These are phyloP conservation scores for Alviniconcha strummeri DNA, from an alignment of 2,888 invertebrate species.

Conservation along the genomic window DNA sequence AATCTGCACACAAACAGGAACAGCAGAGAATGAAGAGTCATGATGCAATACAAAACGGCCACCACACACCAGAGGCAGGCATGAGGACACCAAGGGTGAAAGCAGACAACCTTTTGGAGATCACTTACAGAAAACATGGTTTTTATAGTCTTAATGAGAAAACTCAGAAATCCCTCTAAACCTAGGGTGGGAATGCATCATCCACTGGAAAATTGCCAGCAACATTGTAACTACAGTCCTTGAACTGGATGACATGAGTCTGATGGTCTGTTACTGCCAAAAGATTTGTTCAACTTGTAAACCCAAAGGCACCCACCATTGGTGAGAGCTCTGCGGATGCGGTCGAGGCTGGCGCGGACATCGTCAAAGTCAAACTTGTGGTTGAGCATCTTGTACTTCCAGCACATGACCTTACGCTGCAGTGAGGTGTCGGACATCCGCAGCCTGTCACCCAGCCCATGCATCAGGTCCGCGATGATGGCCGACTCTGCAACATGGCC, in stretches of 20 bases:
- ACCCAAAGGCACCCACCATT: constrained; percentile 39
- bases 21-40: no score
- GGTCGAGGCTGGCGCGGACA: constrained; percentile 24
- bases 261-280: no score
- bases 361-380: constrained; percentile 43
- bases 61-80: neutral
- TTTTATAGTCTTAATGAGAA: no score
- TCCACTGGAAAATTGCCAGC: no score
- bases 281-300: no score
- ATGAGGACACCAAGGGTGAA: no score
- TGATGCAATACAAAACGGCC: neutral
- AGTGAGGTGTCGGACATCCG: constrained; percentile 39
- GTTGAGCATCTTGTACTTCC: constrained; percentile 51
- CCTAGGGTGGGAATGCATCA: no score
- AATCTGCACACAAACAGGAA: constrained; percentile 9
- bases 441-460: constrained; percentile 50
- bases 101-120: no score
- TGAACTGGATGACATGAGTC: no score
- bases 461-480: constrained; percentile 53
- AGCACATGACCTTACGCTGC: constrained; percentile 52
- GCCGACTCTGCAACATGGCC: constrained; percentile 48
- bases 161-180: no score
- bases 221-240: no score
- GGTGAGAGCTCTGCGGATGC: constrained; percentile 42
- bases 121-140: no score